A percentile compares a stretch with the other conserved stretches of the same genome.
Conservation (phyloP, 2,113 vertebrate genomes). For the Rostratula benghalensis region DNA sequence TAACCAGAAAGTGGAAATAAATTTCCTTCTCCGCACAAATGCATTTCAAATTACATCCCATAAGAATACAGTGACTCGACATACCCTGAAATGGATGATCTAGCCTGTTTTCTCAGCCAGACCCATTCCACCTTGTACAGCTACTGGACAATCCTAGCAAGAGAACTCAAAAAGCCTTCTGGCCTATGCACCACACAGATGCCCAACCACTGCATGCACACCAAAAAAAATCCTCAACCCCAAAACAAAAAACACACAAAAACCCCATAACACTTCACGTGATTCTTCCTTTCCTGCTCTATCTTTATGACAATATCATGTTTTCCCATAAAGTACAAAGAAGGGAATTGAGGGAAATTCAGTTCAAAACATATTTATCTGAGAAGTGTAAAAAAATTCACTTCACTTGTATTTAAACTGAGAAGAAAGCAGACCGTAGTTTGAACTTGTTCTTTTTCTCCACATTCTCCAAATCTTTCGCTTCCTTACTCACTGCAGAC, state of each 20-base stretch:
- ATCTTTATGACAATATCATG: not conserved
- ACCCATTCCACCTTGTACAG: not conserved
- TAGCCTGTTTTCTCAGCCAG: not conserved
- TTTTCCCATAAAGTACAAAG: not conserved
- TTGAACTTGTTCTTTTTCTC: not conserved
- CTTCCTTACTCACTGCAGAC: not conserved
- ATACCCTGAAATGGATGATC: not conserved
- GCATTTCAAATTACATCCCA: not conserved
- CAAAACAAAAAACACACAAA: no score
- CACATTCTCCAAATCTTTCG: not conserved
- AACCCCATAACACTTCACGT: accelerated
- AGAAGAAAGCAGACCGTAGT: not conserved
- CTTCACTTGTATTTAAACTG: not conserved
- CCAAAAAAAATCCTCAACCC: no score
- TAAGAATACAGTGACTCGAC: not conserved
- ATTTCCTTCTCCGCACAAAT: not conserved
- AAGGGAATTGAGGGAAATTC: not conserved
- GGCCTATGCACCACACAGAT: accelerated
- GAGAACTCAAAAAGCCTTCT: not conserved
- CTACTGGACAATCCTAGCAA: accelerated
- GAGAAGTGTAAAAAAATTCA: not conserved
- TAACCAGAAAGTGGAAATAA: not conserved
- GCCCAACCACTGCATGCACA: not conserved
- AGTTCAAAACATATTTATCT: not conserved
- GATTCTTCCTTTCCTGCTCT: not conserved